A percentile compares a stretch with the other conserved stretches of the same genome.
Conservation (phyloP, 1,140 invertebrate species). For the Zaprionus lachaisei region DNA sequence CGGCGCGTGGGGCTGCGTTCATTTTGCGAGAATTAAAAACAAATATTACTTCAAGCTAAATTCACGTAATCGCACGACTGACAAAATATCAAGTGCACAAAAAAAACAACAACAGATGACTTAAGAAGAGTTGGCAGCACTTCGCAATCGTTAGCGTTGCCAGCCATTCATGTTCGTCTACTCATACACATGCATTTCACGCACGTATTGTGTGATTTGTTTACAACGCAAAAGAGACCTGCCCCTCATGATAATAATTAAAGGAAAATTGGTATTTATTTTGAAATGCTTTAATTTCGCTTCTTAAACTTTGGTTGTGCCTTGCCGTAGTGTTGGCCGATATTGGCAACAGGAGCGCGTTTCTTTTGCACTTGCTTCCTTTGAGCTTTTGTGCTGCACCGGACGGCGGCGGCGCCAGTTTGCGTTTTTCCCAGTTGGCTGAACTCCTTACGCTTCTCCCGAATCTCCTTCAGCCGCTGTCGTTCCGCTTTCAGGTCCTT, state of each 20-base stretch:
- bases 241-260: background rate
- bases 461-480: conserved; percentile 75
- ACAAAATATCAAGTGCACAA: conserved; percentile 39
- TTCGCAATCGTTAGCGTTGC: conserved; percentile 2
- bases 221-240: conserved; percentile 13
- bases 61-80: conserved; percentile 75
- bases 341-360: conserved; percentile 71
- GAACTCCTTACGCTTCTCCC: conserved; percentile 84
- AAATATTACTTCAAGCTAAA: conserved; percentile 39
- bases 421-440: conserved; percentile 85
- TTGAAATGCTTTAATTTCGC: conserved; percentile 55
- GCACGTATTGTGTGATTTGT: conserved; percentile 2
- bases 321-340: conserved; percentile 79
- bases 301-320: conserved; percentile 75
- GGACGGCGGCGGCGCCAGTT: conserved; percentile 84
- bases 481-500: conserved; percentile 85
- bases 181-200: background rate
- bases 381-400: conserved; percentile 84
- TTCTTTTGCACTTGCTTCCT: conserved; percentile 78
- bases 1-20: conserved; percentile 47
- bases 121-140: conserved; percentile 36
- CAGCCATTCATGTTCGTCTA: conserved; percentile 2
- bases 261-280: conserved; percentile 16
- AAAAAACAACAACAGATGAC: conserved; percentile 46
- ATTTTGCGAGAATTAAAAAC: conserved; percentile 56